Percentiles rank a stretch among this genome's conserved stretches.
phyloP scores from a whole-genome alignment of 2,113 vertebrate genomes.

The Alaudala cheleensis region DNA sequence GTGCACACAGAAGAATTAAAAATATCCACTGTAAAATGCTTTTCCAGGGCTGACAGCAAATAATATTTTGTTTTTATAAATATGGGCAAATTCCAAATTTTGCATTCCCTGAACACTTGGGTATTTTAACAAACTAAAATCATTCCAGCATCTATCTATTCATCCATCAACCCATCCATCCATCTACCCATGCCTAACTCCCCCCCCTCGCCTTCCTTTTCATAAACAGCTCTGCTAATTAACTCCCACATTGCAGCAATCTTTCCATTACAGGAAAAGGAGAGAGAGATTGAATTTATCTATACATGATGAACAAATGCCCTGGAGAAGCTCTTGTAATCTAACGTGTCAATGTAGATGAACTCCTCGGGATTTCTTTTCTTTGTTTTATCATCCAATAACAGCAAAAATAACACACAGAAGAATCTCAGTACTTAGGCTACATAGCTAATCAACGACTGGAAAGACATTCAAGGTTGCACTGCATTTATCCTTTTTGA shows the following conservation, averaged over 20 bases:
- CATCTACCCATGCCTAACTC: background rate
- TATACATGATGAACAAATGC: constrained; percentile 65
- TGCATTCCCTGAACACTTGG: background rate
- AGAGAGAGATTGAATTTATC: constrained; percentile 64
- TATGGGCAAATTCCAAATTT: background rate
- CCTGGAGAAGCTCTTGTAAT: constrained; percentile 58
- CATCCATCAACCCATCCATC: background rate
- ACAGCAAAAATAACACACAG: constrained; percentile 26
- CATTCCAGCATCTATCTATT: background rate
- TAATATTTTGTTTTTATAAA: background rate
- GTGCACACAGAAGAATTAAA: background rate
- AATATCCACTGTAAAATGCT: background rate
- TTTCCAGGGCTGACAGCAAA: background rate
- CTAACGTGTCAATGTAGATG: constrained; percentile 50
- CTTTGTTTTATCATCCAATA: constrained; percentile 61
- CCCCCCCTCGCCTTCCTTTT: background rate
- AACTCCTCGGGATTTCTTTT: constrained; percentile 58
- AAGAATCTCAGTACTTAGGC: constrained; percentile 6
- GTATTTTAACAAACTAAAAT: background rate
- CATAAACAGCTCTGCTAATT: constrained; percentile 68
- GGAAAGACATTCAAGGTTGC: constrained; percentile 45
- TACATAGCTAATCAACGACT: constrained; percentile 16
- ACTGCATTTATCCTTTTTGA: background rate
- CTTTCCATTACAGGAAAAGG: constrained; percentile 22
- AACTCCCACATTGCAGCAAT: constrained; percentile 50